Evolutionary conservation across 2,888 invertebrate genomes (phyloP), one percentile per base, ranked within the genome.

Genomic region (Acanthosepion lycidas): DNA sequence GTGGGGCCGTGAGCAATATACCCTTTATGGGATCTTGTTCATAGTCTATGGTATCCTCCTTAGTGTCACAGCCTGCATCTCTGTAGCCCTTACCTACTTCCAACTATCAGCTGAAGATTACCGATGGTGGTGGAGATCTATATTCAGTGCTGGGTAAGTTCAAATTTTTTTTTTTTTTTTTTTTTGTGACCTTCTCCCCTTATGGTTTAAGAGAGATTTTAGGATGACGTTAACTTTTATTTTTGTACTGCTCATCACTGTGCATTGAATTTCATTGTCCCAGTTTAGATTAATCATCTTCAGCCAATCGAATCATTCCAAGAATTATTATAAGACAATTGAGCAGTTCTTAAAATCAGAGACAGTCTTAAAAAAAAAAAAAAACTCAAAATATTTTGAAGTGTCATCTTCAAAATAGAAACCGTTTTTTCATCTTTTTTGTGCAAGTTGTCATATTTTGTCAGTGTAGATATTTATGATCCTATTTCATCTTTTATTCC

Each of bases 111-210:
- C 97, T 0, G 98, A 98, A 96, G 98, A 98, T 96, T 98, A 98
- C 96, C 96, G 97, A 91, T 98, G 98, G 98, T 98, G 98, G 98
- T 98, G 98, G 98, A 96, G 98, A 94, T 97, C 97, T 92, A 97
- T 98, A 94, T 97, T 98, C 96, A 97, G 97, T 96, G 98, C 98
- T 78, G 98, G 98, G 98, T 98, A 95, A 95, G 97, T 96, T 4
- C 20, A 33, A 20, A 51, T 26, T 15, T 93, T 49, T n/a, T 93
- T 20, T 49, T 6, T 20, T 49, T 6, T 12, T 42, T 42, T 6
- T 78, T 3, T 15, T 93, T 51, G 28, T 9, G 42, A 42, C 42
- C 42, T 3, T 42, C 42, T 42, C 42, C 42, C 42, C 42, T 20
- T 92, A 8, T 92, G 2, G 0, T 49, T 18, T 51, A 4, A n/a